Conservation (phyloP, 2,113 vertebrate species). For the Xiphias gladius region DNA sequence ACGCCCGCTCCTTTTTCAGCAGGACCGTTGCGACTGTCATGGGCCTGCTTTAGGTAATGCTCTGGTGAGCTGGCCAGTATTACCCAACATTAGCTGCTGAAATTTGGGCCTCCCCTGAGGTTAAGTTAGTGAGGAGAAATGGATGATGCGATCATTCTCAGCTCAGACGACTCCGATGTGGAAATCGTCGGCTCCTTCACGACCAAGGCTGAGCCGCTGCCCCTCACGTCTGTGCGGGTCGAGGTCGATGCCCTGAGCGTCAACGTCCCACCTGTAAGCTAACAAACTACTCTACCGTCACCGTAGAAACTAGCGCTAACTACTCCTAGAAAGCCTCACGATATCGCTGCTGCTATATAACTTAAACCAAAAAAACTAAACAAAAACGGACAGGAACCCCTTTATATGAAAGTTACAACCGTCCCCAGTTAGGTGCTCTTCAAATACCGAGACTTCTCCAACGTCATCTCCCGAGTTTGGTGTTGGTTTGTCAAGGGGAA, state of each 20-base stretch:
- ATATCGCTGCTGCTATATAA: neutral
- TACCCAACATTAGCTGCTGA: neutral
- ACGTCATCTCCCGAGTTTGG: no score
- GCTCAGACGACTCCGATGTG: slow-evolving; percentile 73
- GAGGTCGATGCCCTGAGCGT: slow-evolving; percentile 15
- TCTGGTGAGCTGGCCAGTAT: neutral
- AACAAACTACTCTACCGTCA: neutral
- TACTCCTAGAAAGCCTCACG: neutral
- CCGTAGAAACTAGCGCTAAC: neutral
- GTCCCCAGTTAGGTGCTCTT: no score
- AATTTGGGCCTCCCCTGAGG: neutral
- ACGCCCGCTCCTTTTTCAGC: neutral
- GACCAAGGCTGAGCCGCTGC: slow-evolving; percentile 1
- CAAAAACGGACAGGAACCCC: no score
- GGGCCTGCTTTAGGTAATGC: neutral
- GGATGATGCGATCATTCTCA: slow-evolving; percentile 61
- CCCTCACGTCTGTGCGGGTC: slow-evolving; percentile 31
- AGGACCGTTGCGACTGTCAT: neutral
- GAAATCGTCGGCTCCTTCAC: slow-evolving; percentile 50
- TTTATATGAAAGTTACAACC: no score
- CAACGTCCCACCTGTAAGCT: slow-evolving; percentile 49
- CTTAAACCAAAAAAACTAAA: no score
- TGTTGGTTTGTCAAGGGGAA: no score
- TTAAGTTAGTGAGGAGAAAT: slow-evolving; percentile 11
- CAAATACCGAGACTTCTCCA: no score